A percentile compares a stretch with the other conserved stretches of the same genome.
Conservation (phyloP, 2,797 vertebrate genomes). For the Argya squamiceps region DNA sequence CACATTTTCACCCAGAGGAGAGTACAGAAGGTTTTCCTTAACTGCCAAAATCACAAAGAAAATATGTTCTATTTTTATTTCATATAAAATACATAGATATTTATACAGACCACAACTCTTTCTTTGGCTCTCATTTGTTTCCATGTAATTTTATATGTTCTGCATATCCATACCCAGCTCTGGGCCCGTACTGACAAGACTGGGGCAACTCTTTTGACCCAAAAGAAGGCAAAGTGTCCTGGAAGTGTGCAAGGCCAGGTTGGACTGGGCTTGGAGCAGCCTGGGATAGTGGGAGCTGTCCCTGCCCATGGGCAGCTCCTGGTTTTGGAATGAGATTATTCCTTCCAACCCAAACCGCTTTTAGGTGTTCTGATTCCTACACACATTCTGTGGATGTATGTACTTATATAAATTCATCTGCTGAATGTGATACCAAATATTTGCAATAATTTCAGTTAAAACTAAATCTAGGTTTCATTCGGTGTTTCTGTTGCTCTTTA, state of each 20-base stretch:
- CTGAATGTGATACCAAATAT: neutral
- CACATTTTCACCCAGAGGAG: neutral
- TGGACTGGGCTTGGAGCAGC: neutral
- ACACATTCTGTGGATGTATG: neutral
- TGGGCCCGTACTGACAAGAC: neutral
- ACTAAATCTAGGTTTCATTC: neutral
- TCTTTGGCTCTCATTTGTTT: neutral
- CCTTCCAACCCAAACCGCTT: neutral
- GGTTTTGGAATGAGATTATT: neutral
- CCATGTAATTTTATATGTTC: neutral
- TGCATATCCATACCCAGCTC: neutral
- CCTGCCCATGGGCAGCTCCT: neutral
- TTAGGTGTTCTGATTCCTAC: neutral
- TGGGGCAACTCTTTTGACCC: fast-evolving
- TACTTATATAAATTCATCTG: neutral
- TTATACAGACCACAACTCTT: neutral
- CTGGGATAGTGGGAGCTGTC: neutral
- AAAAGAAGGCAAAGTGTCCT: neutral
- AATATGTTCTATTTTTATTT: neutral
- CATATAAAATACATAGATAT: neutral
- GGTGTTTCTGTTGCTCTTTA: neutral
- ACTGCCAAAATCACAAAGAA: neutral
- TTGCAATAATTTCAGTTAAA: neutral
- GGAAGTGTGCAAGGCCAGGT: neutral
- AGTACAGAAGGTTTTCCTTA: neutral